These are phyloP conservation scores for Agapostemon virescens DNA, from an alignment of 2,888 invertebrate species.

Conservation along the genomic window DNA sequence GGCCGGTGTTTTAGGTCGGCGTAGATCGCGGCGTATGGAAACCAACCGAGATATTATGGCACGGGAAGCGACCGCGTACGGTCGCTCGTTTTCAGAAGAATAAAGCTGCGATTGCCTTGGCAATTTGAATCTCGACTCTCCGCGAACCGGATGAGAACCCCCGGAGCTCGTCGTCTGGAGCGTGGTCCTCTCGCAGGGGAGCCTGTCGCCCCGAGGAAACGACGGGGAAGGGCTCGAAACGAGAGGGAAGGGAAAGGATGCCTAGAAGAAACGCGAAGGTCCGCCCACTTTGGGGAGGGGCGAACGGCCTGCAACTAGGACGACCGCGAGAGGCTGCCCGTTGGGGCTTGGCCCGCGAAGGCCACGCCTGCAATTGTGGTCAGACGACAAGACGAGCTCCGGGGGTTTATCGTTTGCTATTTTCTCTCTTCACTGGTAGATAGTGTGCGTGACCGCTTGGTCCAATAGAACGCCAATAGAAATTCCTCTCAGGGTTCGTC, in stretches of 20 bases:
- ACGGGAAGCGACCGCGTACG: neutral
- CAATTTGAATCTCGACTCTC: neutral
- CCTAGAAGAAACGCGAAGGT: too few relatives aligned
- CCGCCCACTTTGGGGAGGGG: too few relatives aligned
- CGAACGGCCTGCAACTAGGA: too few relatives aligned
- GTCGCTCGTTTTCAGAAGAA: conserved; percentile 1
- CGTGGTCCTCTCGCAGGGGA: neutral
- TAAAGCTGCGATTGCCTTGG: neutral
- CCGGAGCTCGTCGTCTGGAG: neutral
- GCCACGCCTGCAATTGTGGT: too few relatives aligned
- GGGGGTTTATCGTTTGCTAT: too few relatives aligned
- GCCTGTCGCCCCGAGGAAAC: neutral
- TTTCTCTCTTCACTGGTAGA: too few relatives aligned
- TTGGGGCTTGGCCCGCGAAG: too few relatives aligned
- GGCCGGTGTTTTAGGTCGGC: neutral
- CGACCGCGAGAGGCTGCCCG: too few relatives aligned
- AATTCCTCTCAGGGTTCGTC: too few relatives aligned
- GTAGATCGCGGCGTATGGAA: conserved; percentile 1
- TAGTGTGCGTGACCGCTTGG: too few relatives aligned
- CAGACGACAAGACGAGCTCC: too few relatives aligned
- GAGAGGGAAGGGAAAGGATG: neutral
- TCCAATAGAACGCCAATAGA: too few relatives aligned
- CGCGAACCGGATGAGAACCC: neutral
- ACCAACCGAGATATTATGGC: conserved; percentile 19
- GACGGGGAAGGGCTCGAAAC: neutral